Evolutionary conservation across 2,113 vertebrate genomes (phyloP), one percentile per base, ranked within the genome.

Genomic region (Clarias gariepinus): DNA sequence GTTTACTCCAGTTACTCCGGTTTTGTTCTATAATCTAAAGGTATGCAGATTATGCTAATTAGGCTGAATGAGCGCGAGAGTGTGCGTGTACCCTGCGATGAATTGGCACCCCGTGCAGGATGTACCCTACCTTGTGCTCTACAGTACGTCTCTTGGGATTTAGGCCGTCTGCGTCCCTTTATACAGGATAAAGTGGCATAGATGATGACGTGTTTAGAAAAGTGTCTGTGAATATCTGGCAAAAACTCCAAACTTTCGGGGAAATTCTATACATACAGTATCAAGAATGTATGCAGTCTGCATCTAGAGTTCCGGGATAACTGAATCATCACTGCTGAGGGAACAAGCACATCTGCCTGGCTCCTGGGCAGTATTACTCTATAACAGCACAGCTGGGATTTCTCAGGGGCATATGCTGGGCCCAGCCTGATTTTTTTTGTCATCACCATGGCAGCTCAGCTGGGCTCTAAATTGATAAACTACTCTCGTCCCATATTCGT

Each of bases 391-490:
- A 86, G 87, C 88, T 86, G 74, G 87, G 77, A n/a, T 76, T 89
- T 63, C 83, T 82, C 86, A 73, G 61, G 83, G 86, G 80, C 16
- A 53, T 84, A 76, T 60, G 33, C 76, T 89, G 81, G 61, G 76
- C 3, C 76, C 30, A 19, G 69, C 33, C 88, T 47, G 76, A 63
- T 82, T 80, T 90, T 41, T 47, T 85, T 73, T 80, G 61, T 63
- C 85, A 82, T 88, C 19, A 30, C 84, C 85, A 33, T 52, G 76
- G 85, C 83, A 82, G 87, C 85, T 84, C 86, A 89, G 89, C 86
- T 89, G 80, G 52, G 60, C 47, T 78, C 74, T 82, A 61, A 86
- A 83, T 84, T 74, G 83, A 87, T 85, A 81, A 81, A n/a, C 18
- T 15, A 79, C 53, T 84, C 53, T 74, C 23, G 60, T 81, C 83